Base-by-base conservation (phyloP, 2,888 invertebrate species). In the Scaptomyza cyrtandrae region DNA sequence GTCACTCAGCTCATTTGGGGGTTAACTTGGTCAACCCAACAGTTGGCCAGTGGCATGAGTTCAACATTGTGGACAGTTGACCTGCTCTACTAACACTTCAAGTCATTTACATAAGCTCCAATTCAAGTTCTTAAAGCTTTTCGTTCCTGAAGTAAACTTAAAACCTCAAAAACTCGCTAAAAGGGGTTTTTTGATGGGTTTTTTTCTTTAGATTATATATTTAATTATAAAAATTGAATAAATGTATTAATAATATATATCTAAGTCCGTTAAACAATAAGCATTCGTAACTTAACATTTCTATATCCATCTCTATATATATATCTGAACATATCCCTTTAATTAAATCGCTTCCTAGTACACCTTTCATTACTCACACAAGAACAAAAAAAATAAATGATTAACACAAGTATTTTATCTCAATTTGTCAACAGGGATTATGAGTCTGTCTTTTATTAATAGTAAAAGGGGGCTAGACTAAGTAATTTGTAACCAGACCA, bases 41-140 rank as follows among this genome's bases (percentile, higher is more conserved):
- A 0, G 24, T 24, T 24, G 24, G 24, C 24, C 3, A 24, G 24
- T 24, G 16, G 48, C n/a, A 11, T 54, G 13, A 14, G 9, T 49
- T 14, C 19, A 27, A 4, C 39, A 24, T 10, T n/a, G 9, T 16
- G 14, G 46, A 5, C 55, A 41, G 54, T 16, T 72, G 67, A 78
- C 84, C 85, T 70, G 75, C 39, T 81, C 61, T 61, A 67, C 64
- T 73, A 54, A 61, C 80, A 64, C 68, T 77, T 60, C 39, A 60
- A 56, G 57, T 46, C 41, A 48, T 16, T 55, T 45, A 6, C 53
- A 10, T 9, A 11, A 35, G 54, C 31, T 46, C 55, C 55, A 63
- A 62, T 49, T 62, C n/a, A 27, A 45, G 53, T 6, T 33, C 19
- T 13, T 41, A 3, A 31, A 39, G 52, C 31, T 31, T 39, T 37